Evolutionary conservation across 2,888 invertebrate genomes (phyloP).

Genomic region (Coelogynopora nodosa): DNA sequence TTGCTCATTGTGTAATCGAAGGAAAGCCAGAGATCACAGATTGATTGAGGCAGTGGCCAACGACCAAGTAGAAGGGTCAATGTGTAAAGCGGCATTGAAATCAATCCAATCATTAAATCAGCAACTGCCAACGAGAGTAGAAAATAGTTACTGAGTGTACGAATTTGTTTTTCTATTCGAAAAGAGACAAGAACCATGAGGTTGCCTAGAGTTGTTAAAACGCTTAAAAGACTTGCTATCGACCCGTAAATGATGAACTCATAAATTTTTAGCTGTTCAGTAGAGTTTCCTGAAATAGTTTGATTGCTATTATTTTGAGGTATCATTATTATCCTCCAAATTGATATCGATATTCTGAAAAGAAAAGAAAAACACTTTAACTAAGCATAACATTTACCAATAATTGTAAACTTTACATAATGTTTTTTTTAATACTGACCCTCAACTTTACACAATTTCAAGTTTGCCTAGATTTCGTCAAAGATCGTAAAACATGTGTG

Average conservation of each 20-base stretch:
- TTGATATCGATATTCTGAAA: not conserved
- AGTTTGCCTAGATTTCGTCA: not conserved
- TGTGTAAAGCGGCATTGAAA: conserved; percentile 95
- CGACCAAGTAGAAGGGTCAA: conserved; percentile 81
- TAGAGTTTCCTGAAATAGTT: not conserved
- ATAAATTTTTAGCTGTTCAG: not conserved
- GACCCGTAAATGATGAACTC: not conserved
- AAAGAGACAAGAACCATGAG: conserved; percentile 96
- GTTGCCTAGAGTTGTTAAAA: conserved; percentile 87
- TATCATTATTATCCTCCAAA: too few species aligned
- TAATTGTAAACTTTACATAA: too few species aligned
- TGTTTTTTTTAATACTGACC: not conserved
- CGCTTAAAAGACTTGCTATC: not conserved
- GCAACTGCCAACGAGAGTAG: conserved; percentile 88
- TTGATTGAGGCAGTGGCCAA: conserved; percentile 87
- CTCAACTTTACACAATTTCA: not conserved
- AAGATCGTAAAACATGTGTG: not conserved
- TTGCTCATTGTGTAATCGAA: conserved; percentile 95
- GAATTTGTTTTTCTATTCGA: conserved; percentile 95
- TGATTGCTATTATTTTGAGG: not conserved
- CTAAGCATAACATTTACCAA: too few species aligned
- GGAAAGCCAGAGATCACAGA: conserved; percentile 90
- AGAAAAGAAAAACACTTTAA: too few species aligned
- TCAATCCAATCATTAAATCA: conserved; percentile 88
- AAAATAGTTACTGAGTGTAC: conserved; percentile 96